phyloP scores from a whole-genome alignment of 1,140 invertebrate genomes.

The Megalopta genalis region DNA sequence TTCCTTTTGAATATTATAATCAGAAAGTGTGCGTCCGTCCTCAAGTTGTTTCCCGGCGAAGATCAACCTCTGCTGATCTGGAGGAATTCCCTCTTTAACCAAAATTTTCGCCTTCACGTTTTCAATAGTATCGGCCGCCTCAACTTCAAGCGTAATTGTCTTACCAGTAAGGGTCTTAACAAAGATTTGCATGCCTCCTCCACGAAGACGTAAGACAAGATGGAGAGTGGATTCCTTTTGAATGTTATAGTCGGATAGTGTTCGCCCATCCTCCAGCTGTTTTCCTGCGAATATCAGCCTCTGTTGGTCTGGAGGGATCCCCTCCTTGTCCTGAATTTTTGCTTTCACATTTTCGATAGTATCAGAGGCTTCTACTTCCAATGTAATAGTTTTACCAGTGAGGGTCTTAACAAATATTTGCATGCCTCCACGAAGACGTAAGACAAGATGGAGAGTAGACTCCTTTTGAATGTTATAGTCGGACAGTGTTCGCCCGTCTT shows the following conservation, averaged over 20 bases:
- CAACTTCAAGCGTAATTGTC: too few species aligned
- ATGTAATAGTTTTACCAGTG: conserved; percentile 87
- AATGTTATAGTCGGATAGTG: conserved; percentile 90
- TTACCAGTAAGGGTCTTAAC: too few species aligned
- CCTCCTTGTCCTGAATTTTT: conserved; percentile 88
- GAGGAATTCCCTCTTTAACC: conserved; percentile 85
- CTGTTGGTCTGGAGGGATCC: conserved; percentile 88
- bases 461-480: conserved; percentile 88
- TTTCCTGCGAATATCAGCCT: conserved; percentile 89
- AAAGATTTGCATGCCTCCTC: too few species aligned
- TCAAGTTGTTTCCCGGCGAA: conserved; percentile 90
- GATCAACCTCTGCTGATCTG: conserved; percentile 86
- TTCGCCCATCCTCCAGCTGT: conserved; percentile 91
- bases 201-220: conserved; percentile 85
- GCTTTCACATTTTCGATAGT: conserved; percentile 90
- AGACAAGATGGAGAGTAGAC: conserved; percentile 88
- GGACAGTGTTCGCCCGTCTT: conserved; percentile 90
- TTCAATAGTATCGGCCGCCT: too few species aligned
- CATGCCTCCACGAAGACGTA: conserved; percentile 89
- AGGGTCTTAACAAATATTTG: conserved; percentile 87
- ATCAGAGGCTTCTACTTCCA: conserved; percentile 88
- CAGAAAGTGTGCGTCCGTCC: too few species aligned
- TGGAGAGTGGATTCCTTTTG: conserved; percentile 91
- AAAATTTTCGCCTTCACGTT: too few species aligned
- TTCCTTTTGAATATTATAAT: conserved; percentile 91